These are phyloP conservation scores for Rapana venosa DNA, from an alignment of 2,888 invertebrate genomes.

Conservation along the genomic window DNA sequence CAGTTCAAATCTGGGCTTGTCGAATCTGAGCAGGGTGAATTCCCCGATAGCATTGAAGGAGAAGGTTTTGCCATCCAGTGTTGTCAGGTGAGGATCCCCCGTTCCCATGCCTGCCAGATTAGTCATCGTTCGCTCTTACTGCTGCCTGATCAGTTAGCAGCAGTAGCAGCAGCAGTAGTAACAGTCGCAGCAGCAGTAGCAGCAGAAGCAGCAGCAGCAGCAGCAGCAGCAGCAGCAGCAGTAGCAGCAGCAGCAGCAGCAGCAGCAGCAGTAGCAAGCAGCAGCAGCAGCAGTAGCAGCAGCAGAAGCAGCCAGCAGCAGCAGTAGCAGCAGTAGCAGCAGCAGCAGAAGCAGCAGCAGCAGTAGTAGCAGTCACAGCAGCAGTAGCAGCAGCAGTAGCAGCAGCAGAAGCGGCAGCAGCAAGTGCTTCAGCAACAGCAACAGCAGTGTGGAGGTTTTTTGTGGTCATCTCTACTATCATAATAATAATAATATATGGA, in stretches of 20 bases:
- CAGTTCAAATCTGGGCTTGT: conserved; percentile 23
- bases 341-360: no score
- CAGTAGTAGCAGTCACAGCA: background rate
- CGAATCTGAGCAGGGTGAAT: conserved; percentile 40
- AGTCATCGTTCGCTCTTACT: conserved; percentile 21
- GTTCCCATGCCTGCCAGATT: conserved; percentile 34
- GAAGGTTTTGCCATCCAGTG: conserved; percentile 50
- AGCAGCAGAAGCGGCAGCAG: no score
- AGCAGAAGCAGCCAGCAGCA: background rate
- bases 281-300: no score
- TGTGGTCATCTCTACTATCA: no score
- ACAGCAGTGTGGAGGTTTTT: no score
- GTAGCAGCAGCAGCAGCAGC: no score
- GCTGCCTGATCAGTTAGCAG: background rate
- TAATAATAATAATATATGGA: no score
- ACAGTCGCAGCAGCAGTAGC: no score
- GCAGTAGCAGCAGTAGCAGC: background rate
- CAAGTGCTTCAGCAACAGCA: background rate
- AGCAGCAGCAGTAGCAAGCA: background rate
- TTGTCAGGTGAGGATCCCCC: conserved; percentile 55
- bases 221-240: background rate
- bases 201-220: background rate
- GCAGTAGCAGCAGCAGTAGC: background rate
- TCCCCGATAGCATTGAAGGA: conserved; percentile 55
- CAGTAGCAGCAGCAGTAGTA: background rate